Percentiles rank a stretch among this genome's conserved stretches.
These are phyloP conservation scores for Eciton burchellii DNA, from an alignment of 1,140 invertebrate genomes.

Conservation along the genomic window DNA sequence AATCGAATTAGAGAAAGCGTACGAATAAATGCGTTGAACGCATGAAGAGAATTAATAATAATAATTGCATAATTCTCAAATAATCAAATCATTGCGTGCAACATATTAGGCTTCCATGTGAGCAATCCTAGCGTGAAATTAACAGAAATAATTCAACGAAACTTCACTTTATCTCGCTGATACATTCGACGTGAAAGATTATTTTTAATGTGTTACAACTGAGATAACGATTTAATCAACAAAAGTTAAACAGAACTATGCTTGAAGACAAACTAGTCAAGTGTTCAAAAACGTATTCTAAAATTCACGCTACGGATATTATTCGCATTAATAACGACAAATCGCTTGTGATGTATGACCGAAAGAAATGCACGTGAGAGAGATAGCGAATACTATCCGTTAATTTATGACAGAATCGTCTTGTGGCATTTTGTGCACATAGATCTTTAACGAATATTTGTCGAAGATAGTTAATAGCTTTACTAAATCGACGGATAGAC, in stretches of 20 bases:
- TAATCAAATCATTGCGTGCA: conserved; percentile 10
- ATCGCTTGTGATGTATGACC: conserved; percentile 4
- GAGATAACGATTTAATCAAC: background rate
- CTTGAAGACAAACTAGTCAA: conserved; percentile 45
- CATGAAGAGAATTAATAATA: conserved; percentile 30
- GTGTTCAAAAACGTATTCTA: conserved; percentile 2
- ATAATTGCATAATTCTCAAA: background rate
- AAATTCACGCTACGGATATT: background rate
- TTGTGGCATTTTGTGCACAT: conserved; percentile 5
- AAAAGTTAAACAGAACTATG: background rate
- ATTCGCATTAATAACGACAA: conserved; percentile 12
- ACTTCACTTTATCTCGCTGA: background rate
- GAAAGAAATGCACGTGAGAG: background rate
- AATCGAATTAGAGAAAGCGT: conserved; percentile 1
- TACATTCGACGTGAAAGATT: background rate
- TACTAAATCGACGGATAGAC: conserved; percentile 47
- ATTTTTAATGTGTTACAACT: conserved; percentile 1
- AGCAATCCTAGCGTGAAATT: background rate
- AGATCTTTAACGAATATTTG: conserved; percentile 47
- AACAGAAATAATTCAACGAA: conserved; percentile 18
- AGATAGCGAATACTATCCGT: conserved; percentile 29
- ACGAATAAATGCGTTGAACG: background rate
- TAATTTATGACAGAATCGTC: conserved; percentile 29
- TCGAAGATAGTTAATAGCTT: conserved; percentile 58
- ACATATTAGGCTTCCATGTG: background rate